phyloP scores from a whole-genome alignment of 2,888 invertebrate species.

The Drosophila longiperda region DNA sequence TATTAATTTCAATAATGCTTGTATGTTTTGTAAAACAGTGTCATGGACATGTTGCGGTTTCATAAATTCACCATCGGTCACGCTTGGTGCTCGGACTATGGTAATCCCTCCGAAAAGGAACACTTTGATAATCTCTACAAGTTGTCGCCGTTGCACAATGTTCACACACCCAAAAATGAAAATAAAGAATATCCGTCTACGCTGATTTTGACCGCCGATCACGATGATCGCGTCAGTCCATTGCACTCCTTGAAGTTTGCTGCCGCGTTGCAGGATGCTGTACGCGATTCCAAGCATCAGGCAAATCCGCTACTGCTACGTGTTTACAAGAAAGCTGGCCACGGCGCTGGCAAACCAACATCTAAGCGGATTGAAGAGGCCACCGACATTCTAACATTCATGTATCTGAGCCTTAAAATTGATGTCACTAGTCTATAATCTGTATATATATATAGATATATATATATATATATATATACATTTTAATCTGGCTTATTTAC shows the following conservation, averaged over 20 bases:
- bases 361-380: conserved; percentile 98
- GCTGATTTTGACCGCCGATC: conserved; percentile 97
- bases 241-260: conserved; percentile 98
- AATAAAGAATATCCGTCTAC: conserved; percentile 94
- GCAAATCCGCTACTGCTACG: conserved; percentile 94
- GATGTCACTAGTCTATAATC: conserved; percentile 80
- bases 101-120: conserved; percentile 93
- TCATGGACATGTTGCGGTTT: conserved; percentile 98
- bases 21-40: conserved; percentile 86
- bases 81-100: conserved; percentile 98
- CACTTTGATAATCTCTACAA: conserved; percentile 94
- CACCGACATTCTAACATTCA: conserved; percentile 91
- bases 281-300: conserved; percentile 88
- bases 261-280: conserved; percentile 93
- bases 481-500: conserved; percentile 11
- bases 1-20: neutral
- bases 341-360: conserved; percentile 98
- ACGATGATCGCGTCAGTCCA: conserved; percentile 99
- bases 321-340: conserved; percentile 98
- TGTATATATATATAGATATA: conserved; percentile 15
- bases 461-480: conserved; percentile 12
- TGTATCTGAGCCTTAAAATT: conserved; percentile 83
- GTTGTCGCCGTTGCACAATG: conserved; percentile 98
- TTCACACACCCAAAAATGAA: conserved; percentile 87
- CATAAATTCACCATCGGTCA: conserved; percentile 99